Base-by-base conservation (phyloP, 2,113 vertebrate species). In the Euleptes europaea region DNA sequence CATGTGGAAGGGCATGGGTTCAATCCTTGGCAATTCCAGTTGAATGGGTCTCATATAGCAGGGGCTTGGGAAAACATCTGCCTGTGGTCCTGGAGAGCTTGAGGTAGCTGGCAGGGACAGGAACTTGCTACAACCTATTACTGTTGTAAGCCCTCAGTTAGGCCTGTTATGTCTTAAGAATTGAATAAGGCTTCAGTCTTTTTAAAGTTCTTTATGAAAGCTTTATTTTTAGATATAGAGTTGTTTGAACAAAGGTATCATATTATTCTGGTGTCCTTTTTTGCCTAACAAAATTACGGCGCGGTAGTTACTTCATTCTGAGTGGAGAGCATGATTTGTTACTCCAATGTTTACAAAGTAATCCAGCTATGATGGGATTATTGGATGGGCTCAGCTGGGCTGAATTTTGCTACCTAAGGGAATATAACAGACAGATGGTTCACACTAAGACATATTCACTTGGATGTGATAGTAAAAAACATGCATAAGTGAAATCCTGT, bases 401-500 rank as follows among this genome's bases (percentile, higher is more conserved):
- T 60, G 38, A 65, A 44, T 86, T 84, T 63, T 88, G 84, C 87
- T 0, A 0, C 54, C 49, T 79, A 49, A 75, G 84, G 75, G 75
- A 28, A 0, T 0, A 33, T 51, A 88, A 77, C 69, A n/a, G n/a
- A 79, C 31, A 3, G 83, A 28, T 63, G 67, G 14, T 38, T 84
- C n/a, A 35, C 6, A 17, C 44, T 75, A 35, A 42, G 35, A 84
- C 0, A 5, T n/a, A 26, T 74, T 0, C 0, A 66, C 10, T n/a
- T 71, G 40, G 47, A 65, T 28, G 66, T 84, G 71, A 83, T 23
- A 44, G 49, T 63, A 84, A 63, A 44, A 69, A 47, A 69, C 31
- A 79, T 47, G 23, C 0, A 3, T 75, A 74, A 63, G 17, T 80
- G 33, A 14, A 3, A 0, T n/a, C 85, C 9, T 88, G 17, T 51